Conservation (phyloP, 2,888 invertebrate genomes). For the Melieria crassipennis region DNA sequence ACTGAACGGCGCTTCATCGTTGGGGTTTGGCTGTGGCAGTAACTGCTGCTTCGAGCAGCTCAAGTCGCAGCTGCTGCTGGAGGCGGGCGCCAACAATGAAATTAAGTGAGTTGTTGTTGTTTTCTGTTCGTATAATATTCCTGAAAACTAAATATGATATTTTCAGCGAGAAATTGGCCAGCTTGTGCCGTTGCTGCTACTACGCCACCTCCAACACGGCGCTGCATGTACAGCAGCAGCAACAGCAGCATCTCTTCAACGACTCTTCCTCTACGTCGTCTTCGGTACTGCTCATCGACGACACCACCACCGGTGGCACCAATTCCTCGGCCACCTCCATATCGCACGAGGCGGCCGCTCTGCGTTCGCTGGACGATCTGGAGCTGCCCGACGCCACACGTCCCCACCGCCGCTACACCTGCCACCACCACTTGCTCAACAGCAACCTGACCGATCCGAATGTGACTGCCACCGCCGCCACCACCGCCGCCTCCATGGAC, state of each 20-base stretch:
- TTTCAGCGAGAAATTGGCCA: constrained; percentile 61
- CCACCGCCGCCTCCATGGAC: constrained; percentile 52
- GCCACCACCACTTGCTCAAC: constrained; percentile 51
- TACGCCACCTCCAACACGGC: constrained; percentile 53
- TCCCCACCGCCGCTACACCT: constrained; percentile 58
- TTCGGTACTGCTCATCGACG: constrained; percentile 71
- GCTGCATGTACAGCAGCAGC: constrained; percentile 38
- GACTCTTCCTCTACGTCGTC: constrained; percentile 68
- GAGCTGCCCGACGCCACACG: constrained; percentile 63
- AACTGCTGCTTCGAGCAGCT: constrained; percentile 61
- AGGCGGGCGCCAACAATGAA: constrained; percentile 52
- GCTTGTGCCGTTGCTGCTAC: constrained; percentile 63
- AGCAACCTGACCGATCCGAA: constrained; percentile 47
- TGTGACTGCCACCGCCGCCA: constrained; percentile 58
- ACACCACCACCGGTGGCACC: constrained; percentile 56
- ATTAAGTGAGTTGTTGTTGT: constrained; percentile 50
- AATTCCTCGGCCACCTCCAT: constrained; percentile 46
- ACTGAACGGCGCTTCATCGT: constrained; percentile 46
- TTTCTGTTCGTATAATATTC: neutral
- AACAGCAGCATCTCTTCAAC: constrained; percentile 53
- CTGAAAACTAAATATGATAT: neutral
- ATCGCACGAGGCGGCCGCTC: constrained; percentile 68
- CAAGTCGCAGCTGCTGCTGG: constrained; percentile 59
- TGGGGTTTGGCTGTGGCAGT: constrained; percentile 46
- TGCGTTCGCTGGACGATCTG: constrained; percentile 72